These are phyloP conservation scores for Hypomesus transpacificus DNA, from an alignment of 2,113 vertebrate genomes.

Conservation along the genomic window DNA sequence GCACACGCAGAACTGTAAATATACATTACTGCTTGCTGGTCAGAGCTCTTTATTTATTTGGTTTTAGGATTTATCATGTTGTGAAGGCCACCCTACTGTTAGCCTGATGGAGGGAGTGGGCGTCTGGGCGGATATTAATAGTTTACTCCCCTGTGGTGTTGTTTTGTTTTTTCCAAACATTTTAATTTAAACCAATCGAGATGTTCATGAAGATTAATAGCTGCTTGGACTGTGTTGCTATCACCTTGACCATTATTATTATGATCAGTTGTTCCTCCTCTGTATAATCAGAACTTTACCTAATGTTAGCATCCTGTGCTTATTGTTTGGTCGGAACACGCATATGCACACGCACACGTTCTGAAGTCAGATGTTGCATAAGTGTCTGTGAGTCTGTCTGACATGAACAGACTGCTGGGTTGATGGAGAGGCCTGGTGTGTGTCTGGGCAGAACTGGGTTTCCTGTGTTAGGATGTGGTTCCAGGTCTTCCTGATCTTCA, in stretches of 20 bases:
- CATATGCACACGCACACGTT: neutral
- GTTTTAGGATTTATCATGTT: conserved; percentile 28
- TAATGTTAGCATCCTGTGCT: conserved; percentile 2
- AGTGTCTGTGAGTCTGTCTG: neutral
- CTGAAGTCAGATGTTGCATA: neutral
- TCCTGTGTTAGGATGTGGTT: too few relatives aligned
- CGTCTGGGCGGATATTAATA: conserved; percentile 11
- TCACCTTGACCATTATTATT: conserved; percentile 10
- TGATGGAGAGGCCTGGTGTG: neutral
- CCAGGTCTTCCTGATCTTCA: too few relatives aligned
- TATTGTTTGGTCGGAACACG: neutral
- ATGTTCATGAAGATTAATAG: conserved; percentile 1
- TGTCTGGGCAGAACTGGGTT: too few relatives aligned
- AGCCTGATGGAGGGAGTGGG: neutral
- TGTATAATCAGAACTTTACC: conserved; percentile 13
- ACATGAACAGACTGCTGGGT: too few relatives aligned
- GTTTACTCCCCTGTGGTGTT: neutral
- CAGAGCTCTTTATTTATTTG: conserved; percentile 50
- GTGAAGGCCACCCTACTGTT: conserved; percentile 3
- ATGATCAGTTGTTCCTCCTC: neutral
- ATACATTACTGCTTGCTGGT: conserved; percentile 52
- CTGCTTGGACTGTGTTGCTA: conserved; percentile 15
- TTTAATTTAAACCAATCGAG: conserved; percentile 12
- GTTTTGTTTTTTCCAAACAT: conserved; percentile 6
- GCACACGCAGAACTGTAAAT: conserved; percentile 35